Evolutionary conservation across 2,888 invertebrate species (phyloP).

Genomic region (Temnothorax rugatulus): DNA sequence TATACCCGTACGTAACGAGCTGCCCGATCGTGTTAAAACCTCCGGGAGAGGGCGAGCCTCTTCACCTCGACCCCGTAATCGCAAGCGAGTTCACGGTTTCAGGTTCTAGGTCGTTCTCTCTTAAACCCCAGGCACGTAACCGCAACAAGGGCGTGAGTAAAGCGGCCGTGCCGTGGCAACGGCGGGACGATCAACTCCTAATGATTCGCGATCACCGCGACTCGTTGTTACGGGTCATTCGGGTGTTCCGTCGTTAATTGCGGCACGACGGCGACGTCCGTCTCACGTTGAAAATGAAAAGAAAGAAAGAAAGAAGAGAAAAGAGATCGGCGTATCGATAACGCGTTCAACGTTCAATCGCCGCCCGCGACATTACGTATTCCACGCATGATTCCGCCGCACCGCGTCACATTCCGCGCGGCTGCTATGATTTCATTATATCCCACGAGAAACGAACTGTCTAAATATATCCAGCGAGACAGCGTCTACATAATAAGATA

Average conservation of each 20-base stretch:
- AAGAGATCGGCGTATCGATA: slow-evolving; percentile 1
- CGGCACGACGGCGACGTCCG: neutral
- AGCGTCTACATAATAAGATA: slow-evolving; percentile 67
- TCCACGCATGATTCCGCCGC: slow-evolving; percentile 7
- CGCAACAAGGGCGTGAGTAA: slow-evolving; percentile 64
- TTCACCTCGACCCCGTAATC: slow-evolving; percentile 66
- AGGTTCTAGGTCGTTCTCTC: slow-evolving; percentile 74
- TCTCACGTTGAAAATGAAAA: neutral
- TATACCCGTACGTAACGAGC: slow-evolving; percentile 28
- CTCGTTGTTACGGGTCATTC: slow-evolving; percentile 71
- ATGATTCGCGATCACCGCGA: slow-evolving; percentile 58
- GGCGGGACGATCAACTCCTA: slow-evolving; percentile 57
- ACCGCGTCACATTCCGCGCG: slow-evolving; percentile 10
- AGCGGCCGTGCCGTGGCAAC: slow-evolving; percentile 56
- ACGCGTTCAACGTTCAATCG: slow-evolving; percentile 46
- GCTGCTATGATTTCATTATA: slow-evolving; percentile 71
- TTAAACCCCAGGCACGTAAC: slow-evolving; percentile 65
- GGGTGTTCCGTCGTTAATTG: slow-evolving; percentile 60
- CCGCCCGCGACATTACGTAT: slow-evolving; percentile 61
- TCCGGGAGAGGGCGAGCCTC: slow-evolving; percentile 18
- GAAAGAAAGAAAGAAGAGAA: neutral
- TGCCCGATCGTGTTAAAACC: slow-evolving; percentile 39
- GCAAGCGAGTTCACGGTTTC: slow-evolving; percentile 72
- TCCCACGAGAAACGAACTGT: slow-evolving; percentile 62
- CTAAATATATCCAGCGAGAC: slow-evolving; percentile 69